Base-by-base conservation (phyloP, 2,888 invertebrate species). In the Iphiclides podalirius region DNA sequence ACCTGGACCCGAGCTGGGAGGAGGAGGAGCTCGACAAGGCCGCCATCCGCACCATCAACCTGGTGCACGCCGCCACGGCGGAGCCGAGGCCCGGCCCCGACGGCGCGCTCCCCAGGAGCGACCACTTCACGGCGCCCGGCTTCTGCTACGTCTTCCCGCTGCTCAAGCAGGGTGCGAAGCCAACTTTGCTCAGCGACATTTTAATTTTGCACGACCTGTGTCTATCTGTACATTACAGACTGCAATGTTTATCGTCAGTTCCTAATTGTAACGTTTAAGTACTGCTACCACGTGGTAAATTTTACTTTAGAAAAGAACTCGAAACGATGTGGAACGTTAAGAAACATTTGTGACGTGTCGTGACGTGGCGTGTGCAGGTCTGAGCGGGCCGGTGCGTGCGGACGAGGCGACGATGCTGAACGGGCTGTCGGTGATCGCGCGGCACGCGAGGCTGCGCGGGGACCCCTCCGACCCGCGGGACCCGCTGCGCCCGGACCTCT, bases 111-210 rank as follows among this genome's bases (percentile, higher is more conserved):
- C 14, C 66, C 36, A 73, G 53, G 20, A 13, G 36, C n/a, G 59
- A 54, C 59, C 75, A 85, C 61, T 90, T 94, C 60, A 90, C 91
- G 1, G 93, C 94, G 0, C 93, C 96, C 1, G 93, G 94, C 0
- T 96, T 97, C 82, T 94, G 94, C 63, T 98, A 95, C 69, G 90
- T 92, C 8, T 97, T 96, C 76, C 94, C 95, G 9, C 90, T 97
- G 61, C 75, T 98, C 2, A 92, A 92, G 63, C 85, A 90, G 46
- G 92, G 93, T 58, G 20, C 4, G n/a, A n/a, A n/a, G 20, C 63
- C 4, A 35, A 35, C 11, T n/a, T 15, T 6, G 20, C 20, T 20
- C 20, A 6, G 20, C 20, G 20, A 20, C 3, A 20, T 3, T 20
- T 20, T 20, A 3, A 20, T 20, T 20, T 15, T 15, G 7, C n/a